Evolutionary conservation across 2,888 invertebrate genomes (phyloP).

Genomic region (Liodrosophila aerea): DNA sequence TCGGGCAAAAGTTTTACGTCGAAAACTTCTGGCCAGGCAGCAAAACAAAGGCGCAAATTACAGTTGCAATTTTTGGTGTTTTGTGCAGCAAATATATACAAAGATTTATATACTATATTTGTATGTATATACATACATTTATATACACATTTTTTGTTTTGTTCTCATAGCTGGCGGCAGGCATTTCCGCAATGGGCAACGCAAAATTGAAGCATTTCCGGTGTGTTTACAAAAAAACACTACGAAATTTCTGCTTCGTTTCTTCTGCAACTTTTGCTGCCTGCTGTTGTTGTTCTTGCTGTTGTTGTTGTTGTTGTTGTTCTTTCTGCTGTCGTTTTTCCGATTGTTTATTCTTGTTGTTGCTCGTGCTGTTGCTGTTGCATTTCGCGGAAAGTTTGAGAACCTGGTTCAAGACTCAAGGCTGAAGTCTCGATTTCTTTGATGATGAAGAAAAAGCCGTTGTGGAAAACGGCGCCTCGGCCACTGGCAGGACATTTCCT

Average conservation of each 20-base stretch:
- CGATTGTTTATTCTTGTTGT: conserved; percentile 13
- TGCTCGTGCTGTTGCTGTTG: conserved; percentile 33
- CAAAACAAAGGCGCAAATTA: conserved; percentile 72
- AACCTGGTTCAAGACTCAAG: conserved; percentile 44
- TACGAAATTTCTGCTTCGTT: conserved; percentile 41
- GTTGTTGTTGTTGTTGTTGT: conserved; percentile 15
- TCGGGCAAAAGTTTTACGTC: conserved; percentile 58
- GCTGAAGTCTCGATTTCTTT: conserved; percentile 67
- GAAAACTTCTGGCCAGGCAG: conserved; percentile 55
- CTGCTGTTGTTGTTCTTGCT: conserved; percentile 26
- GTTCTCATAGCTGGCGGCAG: conserved; percentile 36
- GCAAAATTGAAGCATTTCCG: conserved; percentile 71
- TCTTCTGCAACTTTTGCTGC: conserved; percentile 40
- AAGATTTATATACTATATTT: too few species aligned
- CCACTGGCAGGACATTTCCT: conserved; percentile 56
- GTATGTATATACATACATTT: conserved; percentile 1
- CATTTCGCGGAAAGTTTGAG: conserved; percentile 61
- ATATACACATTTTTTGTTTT: conserved; percentile 17
- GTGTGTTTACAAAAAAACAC: conserved; percentile 53
- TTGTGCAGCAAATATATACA: conserved; percentile 27
- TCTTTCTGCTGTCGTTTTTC: conserved; percentile 12
- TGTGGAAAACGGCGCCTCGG: conserved; percentile 44
- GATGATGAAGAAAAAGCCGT: conserved; percentile 50
- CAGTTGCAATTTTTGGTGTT: conserved; percentile 58
- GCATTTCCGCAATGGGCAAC: conserved; percentile 61